phyloP scores from a whole-genome alignment of 2,888 invertebrate species.

The Dolichopus griseipennis region DNA sequence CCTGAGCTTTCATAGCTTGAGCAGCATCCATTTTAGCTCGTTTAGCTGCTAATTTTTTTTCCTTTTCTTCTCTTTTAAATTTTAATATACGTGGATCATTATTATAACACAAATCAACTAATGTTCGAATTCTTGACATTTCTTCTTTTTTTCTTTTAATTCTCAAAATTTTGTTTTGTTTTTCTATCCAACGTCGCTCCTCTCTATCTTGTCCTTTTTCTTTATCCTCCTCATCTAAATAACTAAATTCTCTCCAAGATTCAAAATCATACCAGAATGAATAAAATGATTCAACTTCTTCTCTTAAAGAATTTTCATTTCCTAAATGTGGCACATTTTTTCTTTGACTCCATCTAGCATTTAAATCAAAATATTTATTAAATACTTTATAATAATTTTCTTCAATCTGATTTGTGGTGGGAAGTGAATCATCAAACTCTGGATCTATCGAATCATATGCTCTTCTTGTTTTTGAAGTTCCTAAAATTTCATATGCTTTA shows the following conservation, averaged over 20 bases:
- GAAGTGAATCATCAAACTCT: slow-evolving; percentile 80
- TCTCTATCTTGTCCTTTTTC: slow-evolving; percentile 95
- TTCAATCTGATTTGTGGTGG: slow-evolving; percentile 65
- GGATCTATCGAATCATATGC: slow-evolving; percentile 97
- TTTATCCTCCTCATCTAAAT: slow-evolving; percentile 97
- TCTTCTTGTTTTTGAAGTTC: slow-evolving; percentile 68
- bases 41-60: slow-evolving; percentile 80
- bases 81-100: slow-evolving; percentile 87
- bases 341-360: slow-evolving; percentile 86
- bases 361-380: slow-evolving; percentile 61
- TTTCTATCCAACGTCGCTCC: slow-evolving; percentile 96
- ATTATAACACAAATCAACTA: slow-evolving; percentile 91
- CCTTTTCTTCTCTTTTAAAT: slow-evolving; percentile 90
- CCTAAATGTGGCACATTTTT: slow-evolving; percentile 74
- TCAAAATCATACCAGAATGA: slow-evolving; percentile 98
- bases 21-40: slow-evolving; percentile 77
- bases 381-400: slow-evolving; percentile 68
- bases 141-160: slow-evolving; percentile 95
- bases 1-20: slow-evolving; percentile 74
- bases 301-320: slow-evolving; percentile 63
- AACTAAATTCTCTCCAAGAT: slow-evolving; percentile 98
- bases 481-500: slow-evolving; percentile 86
- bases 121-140: slow-evolving; percentile 76
- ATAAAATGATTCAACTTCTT: slow-evolving; percentile 89
- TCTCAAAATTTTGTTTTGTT: slow-evolving; percentile 88